Base-by-base conservation (phyloP, 1,140 invertebrate species). In the Euwallacea similis region DNA sequence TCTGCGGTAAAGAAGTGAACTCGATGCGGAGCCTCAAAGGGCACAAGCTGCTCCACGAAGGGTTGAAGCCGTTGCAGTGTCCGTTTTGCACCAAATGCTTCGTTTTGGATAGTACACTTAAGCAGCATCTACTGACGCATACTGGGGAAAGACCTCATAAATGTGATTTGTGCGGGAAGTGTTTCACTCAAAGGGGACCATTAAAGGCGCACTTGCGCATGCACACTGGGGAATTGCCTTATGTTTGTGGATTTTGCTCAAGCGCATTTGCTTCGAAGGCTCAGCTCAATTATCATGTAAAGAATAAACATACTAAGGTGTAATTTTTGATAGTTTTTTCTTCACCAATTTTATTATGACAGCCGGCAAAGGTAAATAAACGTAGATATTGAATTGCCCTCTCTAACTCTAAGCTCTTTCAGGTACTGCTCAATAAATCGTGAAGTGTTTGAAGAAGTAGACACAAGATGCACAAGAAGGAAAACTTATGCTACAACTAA, bases 111-210 rank as follows among this genome's bases (percentile, higher is more conserved):
- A 88, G 88, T 76, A 90, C 89, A 78, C 81, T 90, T 61, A 87
- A 91, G 82, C 90, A 91, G 70, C 91, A 93, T 83, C 89, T 90
- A 78, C 79, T 89, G 3, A 88, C 87, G 0, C 89, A 90, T 75
- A 88, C 87, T 0, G 88, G 90, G 3, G 91, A 93, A 77, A 90
- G 91, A 75, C 92, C 92, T 0, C 93, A 91, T 77, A 86, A 85
- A 33, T 93, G 92, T 81, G 86, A 88, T 62, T 84, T 87, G 67
- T 95, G 93, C 81, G 87, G 86, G 6, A 83, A 90, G 64, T 86
- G 88, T 71, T 93, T 93, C 78, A 90, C 91, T n/a, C 84, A 89
- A 76, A 88, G 88, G 60, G 81, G 77, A 7, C 79, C 78, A 10
- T 73, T 79, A 42, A 81, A 74, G 41, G 75, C 76, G 0, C 81